Evolutionary conservation across 2,113 vertebrate species (phyloP), one percentile per base, ranked within the genome.

Genomic region (Mystacornis crossleyi): DNA sequence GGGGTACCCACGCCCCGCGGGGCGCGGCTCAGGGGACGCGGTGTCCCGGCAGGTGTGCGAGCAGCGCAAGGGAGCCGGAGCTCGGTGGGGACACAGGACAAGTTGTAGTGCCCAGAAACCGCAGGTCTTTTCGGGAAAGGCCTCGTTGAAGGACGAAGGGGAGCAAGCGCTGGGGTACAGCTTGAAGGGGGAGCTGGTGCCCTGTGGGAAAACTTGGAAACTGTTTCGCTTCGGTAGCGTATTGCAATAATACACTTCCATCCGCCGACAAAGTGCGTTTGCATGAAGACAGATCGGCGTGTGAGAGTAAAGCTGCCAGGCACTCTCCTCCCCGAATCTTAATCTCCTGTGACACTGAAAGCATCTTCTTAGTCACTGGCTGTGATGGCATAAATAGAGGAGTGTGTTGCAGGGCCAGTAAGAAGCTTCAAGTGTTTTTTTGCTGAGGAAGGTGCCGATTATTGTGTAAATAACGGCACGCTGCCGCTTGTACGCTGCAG

Each of bases 171-270:
- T 11, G 43, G 51, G 33, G 71, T 57, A 9, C 33, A 13, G 50
- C 64, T 71, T 57, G 70, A 53, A 60, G 33, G 53, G 84, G 78
- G 33, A 74, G 48, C 62, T 36, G 86, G 7, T 45, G 58, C 55
- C 91, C 77, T 70, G 69, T 54, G 75, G 84, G 95, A 65, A 45
- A 93, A 94, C 82, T 88, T 62, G 86, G 73, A 15, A 92, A 92
- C 34, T 77, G 80, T 69, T 91, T 77, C 23, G 10, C 47, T 43
- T 74, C 12, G 13, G 55, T 29, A 10, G 87, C 4, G 11, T 23
- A 1, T 8, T 57, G 90, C 54, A 47, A 26, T 53, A 23, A 61
- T 11, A 33, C 3, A 21, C 70, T 91, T 79, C 38, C 21, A 13
- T 53, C 50, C 6, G 31, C 60, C 31, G 36, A 9, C 81, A 14